Evolutionary conservation across 2,797 vertebrate species (phyloP).

Genomic region (Alca torda): DNA sequence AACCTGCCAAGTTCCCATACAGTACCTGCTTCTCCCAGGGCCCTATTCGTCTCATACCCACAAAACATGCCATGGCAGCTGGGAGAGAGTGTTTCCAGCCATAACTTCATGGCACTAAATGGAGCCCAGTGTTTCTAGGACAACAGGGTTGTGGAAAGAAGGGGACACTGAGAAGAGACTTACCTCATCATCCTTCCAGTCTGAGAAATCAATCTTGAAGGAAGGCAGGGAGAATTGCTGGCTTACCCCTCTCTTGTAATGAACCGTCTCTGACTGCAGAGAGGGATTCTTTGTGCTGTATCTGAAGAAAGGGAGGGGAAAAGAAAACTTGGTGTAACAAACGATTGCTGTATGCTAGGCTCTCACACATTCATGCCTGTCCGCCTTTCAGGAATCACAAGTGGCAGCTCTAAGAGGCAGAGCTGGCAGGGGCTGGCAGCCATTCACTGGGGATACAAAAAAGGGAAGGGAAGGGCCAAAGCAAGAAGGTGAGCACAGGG

Average conservation of each 20-base stretch:
- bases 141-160: background rate
- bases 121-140: background rate
- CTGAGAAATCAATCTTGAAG: constrained; percentile 95
- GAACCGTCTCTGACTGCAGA: constrained; percentile 91
- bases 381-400: background rate
- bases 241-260: constrained; percentile 95
- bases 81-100: background rate
- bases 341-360: background rate
- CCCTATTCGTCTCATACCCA: background rate
- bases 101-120: background rate
- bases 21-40: background rate
- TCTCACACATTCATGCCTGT: background rate
- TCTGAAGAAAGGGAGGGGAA: constrained; percentile 71
- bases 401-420: constrained; percentile 47
- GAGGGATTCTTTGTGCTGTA: constrained; percentile 90
- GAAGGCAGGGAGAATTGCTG: constrained; percentile 97
- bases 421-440: constrained; percentile 47
- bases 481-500: constrained; percentile 43
- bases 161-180: constrained; percentile 17
- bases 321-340: background rate
- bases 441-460: constrained; percentile 1
- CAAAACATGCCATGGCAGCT: background rate
- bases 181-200: constrained; percentile 98
- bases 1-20: background rate
- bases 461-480: constrained; percentile 17